Base-by-base conservation (phyloP, 2,888 invertebrate genomes). In the Andrena flavipes region DNA sequence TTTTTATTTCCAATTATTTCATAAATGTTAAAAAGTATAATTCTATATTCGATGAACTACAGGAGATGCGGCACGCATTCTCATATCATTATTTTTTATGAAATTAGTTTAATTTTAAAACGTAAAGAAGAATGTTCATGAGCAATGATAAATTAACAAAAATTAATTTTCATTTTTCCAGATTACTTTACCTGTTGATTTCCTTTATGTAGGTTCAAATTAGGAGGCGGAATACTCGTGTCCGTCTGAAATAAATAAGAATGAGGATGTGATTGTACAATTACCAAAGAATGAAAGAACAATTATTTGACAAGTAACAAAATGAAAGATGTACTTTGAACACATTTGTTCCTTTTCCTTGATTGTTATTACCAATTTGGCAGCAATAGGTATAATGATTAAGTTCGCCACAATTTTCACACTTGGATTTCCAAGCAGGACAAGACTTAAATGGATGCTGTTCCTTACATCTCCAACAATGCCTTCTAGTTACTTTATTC, bases 371-470 rank as follows among this genome's bases (percentile, higher is more conserved):
- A 26, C 0, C 1, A 23, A 5, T 26, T n/a, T 5, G 33, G 20
- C 80, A 82, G 26, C 56, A 67, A 0, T 8, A 0, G 0, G 71
- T 82, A 63, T 48, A 87, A 65, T 90, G 90, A 80, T 86, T 56
- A 10, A 35, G 8, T 0, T 29, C 65, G 16, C 26, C 48, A 60
- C 90, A 91, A 10, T 78, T 85, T 13, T 48, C 33, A 71, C 89
- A 90, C n/a, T 72, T 84, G 16, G 42, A 4, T 33, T 82, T 68
- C 80, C 51, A 84, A 69, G 88, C 90, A 35, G 87, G 88, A 67
- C 90, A 90, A 8, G 71, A 13, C 29, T 8, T 67, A 0, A 6
- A 10, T 1, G 70, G 67, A 80, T 90, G 90, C 0, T 10, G 59
- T 4, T 1, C 13, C 7, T 74, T 67, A 74, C 90, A 90, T 71